Evolutionary conservation across 2,797 vertebrate genomes (phyloP).

Genomic region (Echeneis naucrates): DNA sequence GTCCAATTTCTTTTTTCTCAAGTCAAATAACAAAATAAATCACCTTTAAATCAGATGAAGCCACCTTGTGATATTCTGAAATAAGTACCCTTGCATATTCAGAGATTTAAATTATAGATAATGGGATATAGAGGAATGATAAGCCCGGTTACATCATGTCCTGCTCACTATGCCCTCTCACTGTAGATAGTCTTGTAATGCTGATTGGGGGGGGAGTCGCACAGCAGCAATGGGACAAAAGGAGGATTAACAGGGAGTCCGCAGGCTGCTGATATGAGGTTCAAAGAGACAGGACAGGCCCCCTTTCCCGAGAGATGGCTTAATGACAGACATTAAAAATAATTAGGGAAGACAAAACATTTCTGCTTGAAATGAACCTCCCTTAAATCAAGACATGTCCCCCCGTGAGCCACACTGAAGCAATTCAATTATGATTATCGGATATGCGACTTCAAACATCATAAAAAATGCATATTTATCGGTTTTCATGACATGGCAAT

Average conservation of each 20-base stretch:
- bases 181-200: conserved; percentile 50
- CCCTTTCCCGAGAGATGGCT: conserved; percentile 57
- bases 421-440: conserved; percentile 59
- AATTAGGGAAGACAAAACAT: conserved; percentile 80
- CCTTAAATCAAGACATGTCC: conserved; percentile 53
- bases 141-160: conserved; percentile 9
- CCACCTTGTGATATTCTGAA: background rate
- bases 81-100: background rate
- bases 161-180: conserved; percentile 66
- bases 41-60: background rate
- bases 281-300: conserved; percentile 67
- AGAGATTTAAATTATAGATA: conserved; percentile 26
- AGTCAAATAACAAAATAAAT: conserved; percentile 22
- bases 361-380: conserved; percentile 71
- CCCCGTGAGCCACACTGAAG: conserved; percentile 41
- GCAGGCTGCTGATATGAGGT: conserved; percentile 75
- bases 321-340: conserved; percentile 83
- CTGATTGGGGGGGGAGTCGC: conserved; percentile 65
- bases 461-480: conserved; percentile 16
- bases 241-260: conserved; percentile 76
- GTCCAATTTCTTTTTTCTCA: background rate
- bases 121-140: conserved; percentile 18
- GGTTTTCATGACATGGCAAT: conserved; percentile 6
- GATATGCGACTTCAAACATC: conserved; percentile 31
- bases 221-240: conserved; percentile 65